A percentile compares a stretch with the other conserved stretches of the same genome.
phyloP scores from a whole-genome alignment of 1,140 invertebrate genomes.

The Drosophila murphyi region DNA sequence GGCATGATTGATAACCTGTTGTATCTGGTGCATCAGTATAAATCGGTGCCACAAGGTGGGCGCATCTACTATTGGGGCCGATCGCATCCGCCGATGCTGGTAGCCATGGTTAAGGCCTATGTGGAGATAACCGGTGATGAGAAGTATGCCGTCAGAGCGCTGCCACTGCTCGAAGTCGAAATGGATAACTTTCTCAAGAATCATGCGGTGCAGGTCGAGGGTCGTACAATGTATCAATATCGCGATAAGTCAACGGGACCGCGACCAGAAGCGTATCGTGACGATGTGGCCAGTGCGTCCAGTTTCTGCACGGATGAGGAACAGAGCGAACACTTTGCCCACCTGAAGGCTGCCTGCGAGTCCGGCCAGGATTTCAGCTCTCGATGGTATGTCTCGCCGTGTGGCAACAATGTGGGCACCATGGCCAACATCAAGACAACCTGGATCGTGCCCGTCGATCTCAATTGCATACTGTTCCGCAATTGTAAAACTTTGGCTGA shows the following conservation, averaged over 20 bases:
- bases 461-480: constrained; percentile 94
- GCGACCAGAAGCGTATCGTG: constrained; percentile 94
- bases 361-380: constrained; percentile 98
- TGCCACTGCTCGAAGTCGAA: constrained; percentile 91
- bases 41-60: constrained; percentile 95
- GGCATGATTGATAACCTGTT: constrained; percentile 94
- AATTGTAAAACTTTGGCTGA: constrained; percentile 91
- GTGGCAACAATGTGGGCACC: constrained; percentile 90
- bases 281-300: constrained; percentile 86
- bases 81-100: constrained; percentile 94
- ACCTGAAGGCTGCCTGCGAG: constrained; percentile 95
- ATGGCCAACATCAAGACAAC: constrained; percentile 90
- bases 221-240: constrained; percentile 90
- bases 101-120: constrained; percentile 94
- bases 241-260: constrained; percentile 90
- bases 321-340: constrained; percentile 90
- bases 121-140: constrained; percentile 89
- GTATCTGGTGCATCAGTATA: constrained; percentile 89
- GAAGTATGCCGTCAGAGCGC: constrained; percentile 88
- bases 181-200: constrained; percentile 91
- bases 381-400: constrained; percentile 90
- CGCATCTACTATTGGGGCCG: constrained; percentile 92
- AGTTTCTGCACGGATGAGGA: constrained; percentile 86
- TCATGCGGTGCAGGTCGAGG: constrained; percentile 88
- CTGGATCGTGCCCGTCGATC: constrained; percentile 94